Percentiles rank a stretch among this genome's conserved stretches.
Conservation (phyloP, 2,113 vertebrate species). For the Pelvicachromis taeniatus region DNA sequence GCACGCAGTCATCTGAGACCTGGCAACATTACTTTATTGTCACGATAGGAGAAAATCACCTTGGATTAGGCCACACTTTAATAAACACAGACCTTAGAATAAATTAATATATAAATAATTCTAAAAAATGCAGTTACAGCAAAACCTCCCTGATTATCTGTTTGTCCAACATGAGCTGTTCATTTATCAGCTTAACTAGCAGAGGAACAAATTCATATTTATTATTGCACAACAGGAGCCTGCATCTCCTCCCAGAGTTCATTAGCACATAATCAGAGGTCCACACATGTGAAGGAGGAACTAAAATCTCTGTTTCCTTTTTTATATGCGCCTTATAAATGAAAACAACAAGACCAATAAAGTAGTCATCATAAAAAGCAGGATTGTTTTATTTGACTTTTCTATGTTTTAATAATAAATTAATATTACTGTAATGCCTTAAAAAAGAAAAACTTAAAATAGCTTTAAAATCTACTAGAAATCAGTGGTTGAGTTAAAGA, state of each 20-base stretch:
- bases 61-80: background rate
- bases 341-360: background rate
- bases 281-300: background rate
- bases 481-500: background rate
- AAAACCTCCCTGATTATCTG: background rate
- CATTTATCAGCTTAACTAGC: background rate
- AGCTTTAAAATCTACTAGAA: background rate
- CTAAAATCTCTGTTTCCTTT: background rate
- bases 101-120: background rate
- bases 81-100: background rate
- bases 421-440: background rate
- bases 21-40: background rate
- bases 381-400: background rate
- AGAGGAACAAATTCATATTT: background rate
- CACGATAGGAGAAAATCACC: background rate
- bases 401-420: background rate
- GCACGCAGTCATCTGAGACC: background rate
- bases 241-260: background rate
- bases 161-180: background rate
- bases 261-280: background rate
- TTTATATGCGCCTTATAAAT: background rate
- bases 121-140: background rate
- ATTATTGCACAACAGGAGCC: background rate
- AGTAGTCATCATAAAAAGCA: background rate
- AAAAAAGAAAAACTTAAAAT: background rate